Evolutionary conservation across 1,140 invertebrate genomes (phyloP).

Genomic region (Doryteuthis pealeii): DNA sequence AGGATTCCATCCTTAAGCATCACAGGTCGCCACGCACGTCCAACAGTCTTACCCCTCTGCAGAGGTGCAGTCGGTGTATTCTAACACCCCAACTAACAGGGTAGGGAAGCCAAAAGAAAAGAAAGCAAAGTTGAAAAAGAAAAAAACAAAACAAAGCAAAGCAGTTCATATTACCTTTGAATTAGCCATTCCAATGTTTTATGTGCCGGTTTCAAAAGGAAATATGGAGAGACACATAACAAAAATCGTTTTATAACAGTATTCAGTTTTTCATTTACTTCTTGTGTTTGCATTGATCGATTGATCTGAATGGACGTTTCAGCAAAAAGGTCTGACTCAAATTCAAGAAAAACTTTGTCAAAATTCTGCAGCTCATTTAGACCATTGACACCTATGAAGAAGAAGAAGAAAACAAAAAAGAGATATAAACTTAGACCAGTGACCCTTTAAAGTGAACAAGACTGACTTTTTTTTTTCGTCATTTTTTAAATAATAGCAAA

Average conservation of each 20-base stretch:
- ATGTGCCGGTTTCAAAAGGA: conserved; percentile 79
- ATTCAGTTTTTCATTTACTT: conserved; percentile 78
- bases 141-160: too few species aligned
- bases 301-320: conserved; percentile 73
- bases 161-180: conserved; percentile 66
- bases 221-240: conserved; percentile 80
- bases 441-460: not conserved
- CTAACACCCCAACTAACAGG: too few species aligned
- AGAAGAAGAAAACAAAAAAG: conserved; percentile 7
- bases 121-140: too few species aligned
- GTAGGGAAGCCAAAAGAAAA: too few species aligned
- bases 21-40: too few species aligned
- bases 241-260: conserved; percentile 79
- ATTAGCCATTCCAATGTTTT: conserved; percentile 93
- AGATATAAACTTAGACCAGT: not conserved
- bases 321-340: conserved; percentile 76
- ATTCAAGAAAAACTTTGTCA: conserved; percentile 73
- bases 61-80: too few species aligned
- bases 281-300: conserved; percentile 73
- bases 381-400: conserved; percentile 68
- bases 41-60: too few species aligned
- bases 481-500: too few species aligned
- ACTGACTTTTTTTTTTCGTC: not conserved
- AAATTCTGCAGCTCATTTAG: conserved; percentile 77
- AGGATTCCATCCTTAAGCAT: too few species aligned